Base-by-base conservation (phyloP, 1,140 invertebrate genomes). In the Eumeta japonica region DNA sequence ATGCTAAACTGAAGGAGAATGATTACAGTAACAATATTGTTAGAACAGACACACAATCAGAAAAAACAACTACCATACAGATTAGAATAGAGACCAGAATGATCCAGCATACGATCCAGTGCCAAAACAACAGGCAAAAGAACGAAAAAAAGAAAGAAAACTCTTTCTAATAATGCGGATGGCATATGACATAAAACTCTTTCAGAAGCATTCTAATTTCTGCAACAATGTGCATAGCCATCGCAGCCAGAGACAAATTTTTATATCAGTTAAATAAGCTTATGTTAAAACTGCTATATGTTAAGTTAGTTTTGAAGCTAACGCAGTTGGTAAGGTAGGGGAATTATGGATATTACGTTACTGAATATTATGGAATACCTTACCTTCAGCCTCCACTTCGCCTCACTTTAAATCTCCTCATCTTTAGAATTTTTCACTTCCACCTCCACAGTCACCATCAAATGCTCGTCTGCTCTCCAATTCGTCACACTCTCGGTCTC, bases 271-370 rank as follows among this genome's bases (percentile, higher is more conserved):
- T n/a, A n/a, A n/a, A n/a, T n/a, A n/a, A n/a, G n/a, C n/a, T n/a
- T n/a, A n/a, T n/a, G n/a, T n/a, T n/a, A n/a, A n/a, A n/a, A n/a
- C n/a, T n/a, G n/a, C n/a, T n/a, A n/a, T n/a, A n/a, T n/a, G n/a
- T n/a, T n/a, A n/a, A n/a, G n/a, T n/a, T n/a, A n/a, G n/a, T n/a
- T n/a, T n/a, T n/a, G n/a, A n/a, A n/a, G n/a, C n/a, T n/a, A n/a
- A n/a, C n/a, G n/a, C n/a, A n/a, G n/a, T n/a, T n/a, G n/a, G n/a
- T n/a, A n/a, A n/a, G n/a, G n/a, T n/a, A n/a, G n/a, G n/a, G n/a
- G n/a, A n/a, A n/a, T 43, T 43, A 37, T 43, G 41, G 41, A 37
- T 43, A 43, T 43, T 43, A 43, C 35, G 28, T 35, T 42, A 28
- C 35, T 35, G 35, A 27, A 41, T 41, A 41, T 41, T 28, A 24